Evolutionary conservation across 2,113 vertebrate genomes (phyloP), one percentile per base, ranked within the genome.

Genomic region (Hoplias malabaricus): DNA sequence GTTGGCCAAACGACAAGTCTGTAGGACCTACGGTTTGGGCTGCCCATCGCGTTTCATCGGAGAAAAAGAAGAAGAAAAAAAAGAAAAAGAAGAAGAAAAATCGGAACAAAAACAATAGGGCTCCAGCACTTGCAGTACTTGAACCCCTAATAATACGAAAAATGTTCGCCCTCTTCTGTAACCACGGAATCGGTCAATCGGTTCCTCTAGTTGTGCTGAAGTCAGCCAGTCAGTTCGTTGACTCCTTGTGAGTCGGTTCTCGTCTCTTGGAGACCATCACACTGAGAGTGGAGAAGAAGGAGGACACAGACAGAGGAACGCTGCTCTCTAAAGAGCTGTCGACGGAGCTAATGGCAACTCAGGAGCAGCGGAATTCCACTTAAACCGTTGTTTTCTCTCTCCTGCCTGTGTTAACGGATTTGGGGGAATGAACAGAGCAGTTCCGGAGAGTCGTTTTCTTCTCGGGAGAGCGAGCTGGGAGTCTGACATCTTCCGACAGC

Each of bases 401-500:
- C 48, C 50, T 65, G 54, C 21, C 48, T 57, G 67, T 53, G 67
- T 70, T 19, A 79, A 67, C 62, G 38, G 48, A 27, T 69, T 29
- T 77, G 71, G 79, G n/a, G 91, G 88, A 88, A 93, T 91, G 92
- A 82, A 80, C 42, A 79, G 77, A 82, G 54, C 21, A 33, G 74
- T 73, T 50, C 70, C 73, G 67, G 78, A 66, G 54, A 80, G 84
- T 86, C 88, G 87, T 75, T 77, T 79, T 84, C 83, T 81, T 85
- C 85, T 66, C 86, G 74, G 86, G 71, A 88, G 85, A 86, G 84
- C 86, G 80, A 73, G 78, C 54, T 54, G 12, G 85, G 85, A 85
- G 89, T 86, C 86, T 84, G 87, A 89, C 85, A 90, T 86, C 88
- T 90, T 86, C n/a, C n/a, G n/a, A n/a, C n/a, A n/a, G n/a, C n/a